phyloP scores from a whole-genome alignment of 2,113 vertebrate species.

The Propithecus coquereli region DNA sequence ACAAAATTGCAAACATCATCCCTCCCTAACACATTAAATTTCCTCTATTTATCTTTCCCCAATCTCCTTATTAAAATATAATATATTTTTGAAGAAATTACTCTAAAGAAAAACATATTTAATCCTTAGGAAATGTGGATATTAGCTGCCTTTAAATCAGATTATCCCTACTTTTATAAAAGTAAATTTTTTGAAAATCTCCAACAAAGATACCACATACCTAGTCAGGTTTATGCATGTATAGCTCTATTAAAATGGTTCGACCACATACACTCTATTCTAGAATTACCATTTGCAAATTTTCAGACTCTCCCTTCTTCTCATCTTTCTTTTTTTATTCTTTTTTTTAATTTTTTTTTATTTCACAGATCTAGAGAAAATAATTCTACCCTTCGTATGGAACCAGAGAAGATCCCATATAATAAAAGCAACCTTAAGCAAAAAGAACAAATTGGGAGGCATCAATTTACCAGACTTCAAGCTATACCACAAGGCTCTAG shows the following conservation, averaged over 20 bases:
- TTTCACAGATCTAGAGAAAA: too few species aligned
- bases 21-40: background rate
- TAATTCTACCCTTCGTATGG: too few species aligned
- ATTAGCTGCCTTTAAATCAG: background rate
- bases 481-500: too few species aligned
- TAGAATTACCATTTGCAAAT: background rate
- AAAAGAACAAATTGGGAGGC: too few species aligned
- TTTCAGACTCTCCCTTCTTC: background rate
- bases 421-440: too few species aligned
- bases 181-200: background rate
- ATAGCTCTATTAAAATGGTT: background rate
- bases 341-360: too few species aligned
- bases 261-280: background rate
- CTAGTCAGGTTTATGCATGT: fast-evolving
- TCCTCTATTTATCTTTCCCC: background rate
- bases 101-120: background rate
- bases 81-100: background rate
- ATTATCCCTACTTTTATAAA: background rate
- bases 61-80: background rate
- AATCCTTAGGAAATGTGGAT: background rate
- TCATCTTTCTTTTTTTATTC: too few species aligned
- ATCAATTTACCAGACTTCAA: too few species aligned
- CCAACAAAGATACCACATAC: background rate
- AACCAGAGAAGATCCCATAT: too few species aligned
- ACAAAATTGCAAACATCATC: background rate